Percentiles rank a stretch among this genome's conserved stretches.
phyloP scores from a whole-genome alignment of 2,113 vertebrate species.

The Opisthocomus hoazin region DNA sequence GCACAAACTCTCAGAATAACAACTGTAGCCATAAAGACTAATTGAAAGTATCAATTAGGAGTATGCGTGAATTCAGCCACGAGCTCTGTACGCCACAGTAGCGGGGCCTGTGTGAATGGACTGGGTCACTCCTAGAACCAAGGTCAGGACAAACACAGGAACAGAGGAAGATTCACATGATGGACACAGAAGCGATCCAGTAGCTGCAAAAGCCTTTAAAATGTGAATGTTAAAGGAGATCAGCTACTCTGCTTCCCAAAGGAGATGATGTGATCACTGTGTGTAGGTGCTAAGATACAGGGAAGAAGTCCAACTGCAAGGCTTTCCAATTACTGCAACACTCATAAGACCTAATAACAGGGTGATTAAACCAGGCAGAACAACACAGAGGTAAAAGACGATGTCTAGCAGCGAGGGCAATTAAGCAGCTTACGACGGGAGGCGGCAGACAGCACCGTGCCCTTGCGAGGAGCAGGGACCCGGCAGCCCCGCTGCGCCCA shows the following conservation, averaged over 20 bases:
- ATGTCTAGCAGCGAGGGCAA: neutral
- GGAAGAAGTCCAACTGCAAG: neutral
- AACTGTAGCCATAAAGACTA: neutral
- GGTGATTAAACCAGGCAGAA: neutral
- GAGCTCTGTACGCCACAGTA: neutral
- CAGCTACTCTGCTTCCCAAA: neutral
- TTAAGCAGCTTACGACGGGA: neutral
- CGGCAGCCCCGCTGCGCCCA: rapidly evolving
- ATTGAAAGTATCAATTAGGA: no score
- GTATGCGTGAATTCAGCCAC: rapidly evolving
- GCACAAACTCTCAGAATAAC: neutral
- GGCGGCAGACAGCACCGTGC: rapidly evolving
- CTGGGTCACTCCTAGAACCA: neutral
- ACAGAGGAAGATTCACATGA: neutral
- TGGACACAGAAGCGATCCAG: neutral
- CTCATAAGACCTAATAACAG: neutral
- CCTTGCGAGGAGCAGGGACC: rapidly evolving
- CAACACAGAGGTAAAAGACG: neutral
- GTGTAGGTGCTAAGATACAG: neutral
- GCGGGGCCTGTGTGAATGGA: neutral
- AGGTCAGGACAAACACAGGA: neutral
- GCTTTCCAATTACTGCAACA: neutral
- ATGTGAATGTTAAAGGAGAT: neutral
- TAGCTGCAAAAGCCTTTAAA: neutral
- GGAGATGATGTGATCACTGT: neutral